phyloP scores from a whole-genome alignment of 2,888 invertebrate species.

The Cephus nigrinus region DNA sequence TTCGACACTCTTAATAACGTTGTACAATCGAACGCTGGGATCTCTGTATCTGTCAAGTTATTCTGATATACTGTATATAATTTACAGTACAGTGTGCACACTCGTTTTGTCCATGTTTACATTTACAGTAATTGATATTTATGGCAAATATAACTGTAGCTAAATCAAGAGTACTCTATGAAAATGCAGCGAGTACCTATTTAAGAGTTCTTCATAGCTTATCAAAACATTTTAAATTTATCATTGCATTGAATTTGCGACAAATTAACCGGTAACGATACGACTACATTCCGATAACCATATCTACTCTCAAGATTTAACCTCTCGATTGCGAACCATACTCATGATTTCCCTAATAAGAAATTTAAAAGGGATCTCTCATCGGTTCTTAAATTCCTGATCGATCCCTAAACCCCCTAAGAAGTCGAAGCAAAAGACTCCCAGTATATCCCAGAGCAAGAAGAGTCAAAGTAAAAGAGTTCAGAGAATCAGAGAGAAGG shows the following conservation, averaged over 20 bases:
- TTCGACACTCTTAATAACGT: not conserved
- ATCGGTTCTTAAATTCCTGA: not conserved
- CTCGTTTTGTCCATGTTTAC: not conserved
- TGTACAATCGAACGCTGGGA: not conserved
- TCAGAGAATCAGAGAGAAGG: not conserved
- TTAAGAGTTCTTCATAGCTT: not conserved
- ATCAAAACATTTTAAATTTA: too few relatives aligned
- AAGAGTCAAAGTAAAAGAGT: not conserved
- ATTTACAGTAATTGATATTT: not conserved
- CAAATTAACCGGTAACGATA: too few relatives aligned
- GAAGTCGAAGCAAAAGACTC: not conserved
- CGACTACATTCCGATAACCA: too few relatives aligned
- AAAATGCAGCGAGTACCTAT: not conserved
- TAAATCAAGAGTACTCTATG: not conserved
- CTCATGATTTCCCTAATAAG: not conserved
- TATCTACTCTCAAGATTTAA: not conserved
- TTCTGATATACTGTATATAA: not conserved
- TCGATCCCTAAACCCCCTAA: not conserved
- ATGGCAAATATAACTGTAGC: not conserved
- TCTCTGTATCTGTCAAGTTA: not conserved
- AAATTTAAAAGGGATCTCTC: not conserved
- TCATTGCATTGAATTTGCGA: too few relatives aligned
- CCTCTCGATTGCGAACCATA: not conserved
- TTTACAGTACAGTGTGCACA: not conserved
- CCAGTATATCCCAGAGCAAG: constrained; percentile 8